Base-by-base conservation (phyloP, 2,797 vertebrate species). In the Luscinia luscinia region DNA sequence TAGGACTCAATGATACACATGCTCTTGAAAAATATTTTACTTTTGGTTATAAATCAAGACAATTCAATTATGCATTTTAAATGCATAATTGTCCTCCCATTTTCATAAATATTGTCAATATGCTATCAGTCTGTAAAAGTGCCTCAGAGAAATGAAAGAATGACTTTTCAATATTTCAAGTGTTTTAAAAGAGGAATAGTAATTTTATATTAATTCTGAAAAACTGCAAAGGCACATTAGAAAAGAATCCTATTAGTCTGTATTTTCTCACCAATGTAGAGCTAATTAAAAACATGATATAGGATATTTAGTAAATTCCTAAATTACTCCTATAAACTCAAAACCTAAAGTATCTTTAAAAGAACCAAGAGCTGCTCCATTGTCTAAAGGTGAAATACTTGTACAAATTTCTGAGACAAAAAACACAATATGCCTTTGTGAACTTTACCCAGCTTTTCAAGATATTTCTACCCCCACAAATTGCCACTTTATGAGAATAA, bases 11-110 rank as follows among this genome's bases (percentile, higher is more conserved):
- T 51, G 75, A 45, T 87, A 92, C 84, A 92, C 18, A 74, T 64
- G 87, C 87, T 95, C 66, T 70, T 85, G 76, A 91, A 92, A 95
- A 95, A 94, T 75, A 89, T 61, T 87, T 89, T 89, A 74, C 58
- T 87, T 52, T 93, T 63, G 45, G 54, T 54, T 91, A 69, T 63
- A 94, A 87, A 89, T 86, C 77, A 75, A 82, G 69, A 87, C 64
- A 95, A 82, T 80, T 87, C 66, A 90, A 90, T 90, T 92, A 92
- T 57, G 32, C 73, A 91, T 89, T 80, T 93, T 54, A 89, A 95
- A 78, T 63, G 68, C 72, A 59, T 76, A 91, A 86, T 83, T 94
- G 73, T 63, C 38, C 41, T 90, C 64, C 34, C 72, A 92, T 94
- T 95, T 93, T 58, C 81, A 94, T 81, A 92, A 95, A 91, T 88